Conservation (phyloP, 2,113 vertebrate species). For the Plotosus lineatus region DNA sequence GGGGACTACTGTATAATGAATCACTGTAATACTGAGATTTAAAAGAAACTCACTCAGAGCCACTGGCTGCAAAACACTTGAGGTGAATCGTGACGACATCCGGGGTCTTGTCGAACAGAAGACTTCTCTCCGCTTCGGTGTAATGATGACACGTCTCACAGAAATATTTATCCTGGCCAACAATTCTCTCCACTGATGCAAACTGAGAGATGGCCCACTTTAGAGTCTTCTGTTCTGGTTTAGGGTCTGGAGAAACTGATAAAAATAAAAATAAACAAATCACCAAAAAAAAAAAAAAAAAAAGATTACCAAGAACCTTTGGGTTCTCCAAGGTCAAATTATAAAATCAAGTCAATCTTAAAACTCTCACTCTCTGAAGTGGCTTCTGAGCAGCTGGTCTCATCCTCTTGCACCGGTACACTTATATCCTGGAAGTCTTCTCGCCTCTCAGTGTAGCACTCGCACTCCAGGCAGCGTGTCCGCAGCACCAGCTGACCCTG, state of each 20-base stretch:
- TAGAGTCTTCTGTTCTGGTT: conserved; percentile 89
- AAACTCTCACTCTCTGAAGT: conserved; percentile 79
- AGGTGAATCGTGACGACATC: conserved; percentile 96
- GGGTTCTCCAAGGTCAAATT: neutral
- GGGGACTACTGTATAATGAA: neutral
- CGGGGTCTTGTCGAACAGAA: conserved; percentile 95
- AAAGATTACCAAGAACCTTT: neutral
- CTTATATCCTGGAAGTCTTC: conserved; percentile 99
- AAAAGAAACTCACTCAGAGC: conserved; percentile 79
- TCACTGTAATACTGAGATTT: neutral
- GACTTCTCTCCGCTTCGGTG: conserved; percentile 93
- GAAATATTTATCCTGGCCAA: conserved; percentile 97
- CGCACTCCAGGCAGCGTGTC: conserved; percentile 95
- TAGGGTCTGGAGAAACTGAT: conserved; percentile 95
- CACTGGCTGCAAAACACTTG: conserved; percentile 95
- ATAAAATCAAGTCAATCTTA: neutral
- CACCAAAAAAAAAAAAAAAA: neutral
- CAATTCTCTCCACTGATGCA: conserved; percentile 96
- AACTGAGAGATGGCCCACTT: conserved; percentile 97
- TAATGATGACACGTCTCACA: conserved; percentile 97
- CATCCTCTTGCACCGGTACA: conserved; percentile 92
- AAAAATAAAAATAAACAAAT: conserved; percentile 38
- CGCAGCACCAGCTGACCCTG: conserved; percentile 91
- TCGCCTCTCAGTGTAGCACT: conserved; percentile 90
- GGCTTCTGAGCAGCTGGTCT: conserved; percentile 77